Evolutionary conservation across 2,888 invertebrate species (phyloP), one percentile per base, ranked within the genome.

Genomic region (Bombylius discolor): DNA sequence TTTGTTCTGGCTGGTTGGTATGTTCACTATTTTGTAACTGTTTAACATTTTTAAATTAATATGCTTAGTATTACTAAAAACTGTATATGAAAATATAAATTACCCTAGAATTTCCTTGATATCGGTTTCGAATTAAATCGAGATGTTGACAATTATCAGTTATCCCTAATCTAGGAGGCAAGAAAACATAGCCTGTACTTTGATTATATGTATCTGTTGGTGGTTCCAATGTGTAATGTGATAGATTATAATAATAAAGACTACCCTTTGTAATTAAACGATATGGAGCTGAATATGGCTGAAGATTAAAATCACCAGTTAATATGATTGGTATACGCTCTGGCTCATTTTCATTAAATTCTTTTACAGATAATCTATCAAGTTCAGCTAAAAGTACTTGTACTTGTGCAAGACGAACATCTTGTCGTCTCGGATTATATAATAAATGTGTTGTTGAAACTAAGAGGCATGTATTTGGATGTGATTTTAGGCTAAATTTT

Each of bases 371-470:
- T 62, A 91, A 80, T 63, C 86, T 78, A 62, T 93, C 89, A 5
- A 99, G 76, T 72, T 94, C 91, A 0, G 90, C 84, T 12, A 99
- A 74, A 9, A 99, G 76, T 44, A 91, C 70, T 65, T 89, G 86
- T 46, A 87, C 77, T 74, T 99, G 98, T 0, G 90, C 94, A 39
- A 97, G 76, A 62, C 95, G 83, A 1, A 97, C 83, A 70, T 98
- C 97, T 31, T 88, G 84, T 46, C 98, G 78, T 62, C 77, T 83
- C 0, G 92, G 94, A 77, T 98, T 98, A 72, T 88, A 99, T 11
- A 98, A 76, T 49, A 99, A 77, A 73, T 99, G 99, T 0, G 98
- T 98, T 12, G 93, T 98, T 5, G 92, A 90, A 1, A 98, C 82
- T 52, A 90, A 80, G 47, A 96, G 72, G 8, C 81, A 76, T 2